Conservation (phyloP, 1,140 invertebrate genomes). For the Drosophila bocqueti region DNA sequence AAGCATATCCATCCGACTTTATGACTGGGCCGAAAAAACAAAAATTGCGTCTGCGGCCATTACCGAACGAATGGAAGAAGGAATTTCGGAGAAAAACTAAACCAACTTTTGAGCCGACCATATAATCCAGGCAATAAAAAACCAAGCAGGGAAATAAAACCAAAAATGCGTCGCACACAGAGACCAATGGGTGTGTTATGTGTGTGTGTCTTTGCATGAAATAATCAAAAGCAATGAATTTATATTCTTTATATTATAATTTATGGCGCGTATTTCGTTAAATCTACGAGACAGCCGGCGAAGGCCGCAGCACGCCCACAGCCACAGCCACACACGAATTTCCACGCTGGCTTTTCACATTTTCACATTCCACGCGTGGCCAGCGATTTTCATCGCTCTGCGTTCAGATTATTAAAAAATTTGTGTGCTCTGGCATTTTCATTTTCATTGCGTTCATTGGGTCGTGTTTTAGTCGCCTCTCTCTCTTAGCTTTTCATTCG, state of each 20-base stretch:
- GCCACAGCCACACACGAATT: constrained; percentile 42
- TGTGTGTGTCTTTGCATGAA: constrained; percentile 20
- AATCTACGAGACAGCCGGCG: constrained; percentile 51
- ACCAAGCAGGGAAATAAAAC: constrained; percentile 28
- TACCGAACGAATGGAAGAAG: constrained; percentile 14
- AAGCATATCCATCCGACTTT: constrained; percentile 19
- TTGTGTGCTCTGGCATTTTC: constrained; percentile 74
- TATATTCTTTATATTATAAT: constrained; percentile 74
- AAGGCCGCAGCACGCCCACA: constrained; percentile 34
- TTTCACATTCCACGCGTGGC: constrained; percentile 79
- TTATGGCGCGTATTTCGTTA: constrained; percentile 70
- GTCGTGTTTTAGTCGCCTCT: constrained; percentile 52
- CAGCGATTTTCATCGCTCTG: constrained; percentile 49
- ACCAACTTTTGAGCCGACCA: constrained; percentile 45
- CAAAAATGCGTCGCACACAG: constrained; percentile 17
- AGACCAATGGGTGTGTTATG: constrained; percentile 8
- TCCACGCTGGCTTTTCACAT: constrained; percentile 73
- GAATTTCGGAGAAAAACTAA: constrained; percentile 27
- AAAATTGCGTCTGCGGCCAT: constrained; percentile 24
- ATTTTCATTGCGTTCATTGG: constrained; percentile 78
- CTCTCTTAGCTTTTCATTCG: background rate
- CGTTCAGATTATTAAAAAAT: constrained; percentile 80
- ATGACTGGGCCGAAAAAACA: constrained; percentile 11
- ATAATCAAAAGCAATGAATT: constrained; percentile 76
- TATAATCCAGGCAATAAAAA: constrained; percentile 46